Evolutionary conservation across 35 echinoderm and acorn worm species (phyloP), one percentile per base, ranked within the genome.

Genomic region (Lytechinus variegatus): DNA sequence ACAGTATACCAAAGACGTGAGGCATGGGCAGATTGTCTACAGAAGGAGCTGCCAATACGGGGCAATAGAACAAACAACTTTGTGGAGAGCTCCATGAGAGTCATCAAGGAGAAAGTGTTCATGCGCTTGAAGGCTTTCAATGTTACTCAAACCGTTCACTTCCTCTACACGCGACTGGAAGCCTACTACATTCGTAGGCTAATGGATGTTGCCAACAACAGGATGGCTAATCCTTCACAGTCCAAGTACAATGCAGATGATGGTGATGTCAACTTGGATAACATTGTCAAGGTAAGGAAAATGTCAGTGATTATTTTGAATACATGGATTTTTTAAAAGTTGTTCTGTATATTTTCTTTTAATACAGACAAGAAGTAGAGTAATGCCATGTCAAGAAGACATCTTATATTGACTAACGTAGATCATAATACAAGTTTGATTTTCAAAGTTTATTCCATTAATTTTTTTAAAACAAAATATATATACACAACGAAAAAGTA

Each of bases 31-130:
- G 24, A 93, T 10, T 95, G 94, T 51, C 56, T 86, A 14, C 57
- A 86, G 0, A 44, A 53, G 27, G 29, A 95, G 27, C 79, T 97
- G 5, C 28, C 54, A 16, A 60, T 27, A 1, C 13, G 87, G 19
- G 95, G 87, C 9, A 95, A 97, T n/a, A 86, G 54, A n/a, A 94
- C 96, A 10, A 93, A 86, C 53, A 93, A 95, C 12, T 95, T 87
- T 87, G 57, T 54, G 2, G 95, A 97, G 91, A 91, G 87, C 14
- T 51, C 95, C 19, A 95, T 97, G 91, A 27, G 89, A 16, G 54
- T 97, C 61, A 54, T 97, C 12, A 95, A 97, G 56, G 96, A 97
- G 28, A 97, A 95, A 95, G 92, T 97, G 28, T 93, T 97, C 44
- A 44, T 94, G 12, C 87, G 87, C 4, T 29, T 92, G 28, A 97